Conservation (phyloP, 2,113 vertebrate genomes). For the Formicarius rufipectus region DNA sequence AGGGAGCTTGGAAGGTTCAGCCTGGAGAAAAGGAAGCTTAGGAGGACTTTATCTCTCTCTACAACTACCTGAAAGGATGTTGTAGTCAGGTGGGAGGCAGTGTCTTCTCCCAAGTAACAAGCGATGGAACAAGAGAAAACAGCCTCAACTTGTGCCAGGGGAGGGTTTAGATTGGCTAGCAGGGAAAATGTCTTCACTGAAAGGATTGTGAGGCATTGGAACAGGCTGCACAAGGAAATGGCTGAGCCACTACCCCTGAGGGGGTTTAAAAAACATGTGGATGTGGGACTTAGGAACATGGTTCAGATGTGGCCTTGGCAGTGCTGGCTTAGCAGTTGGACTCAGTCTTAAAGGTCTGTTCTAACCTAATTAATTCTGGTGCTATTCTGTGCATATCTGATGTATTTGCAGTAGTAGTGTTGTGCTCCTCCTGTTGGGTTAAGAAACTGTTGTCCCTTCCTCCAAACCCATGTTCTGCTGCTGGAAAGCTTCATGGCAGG, state of each 20-base stretch:
- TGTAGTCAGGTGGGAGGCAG: not conserved
- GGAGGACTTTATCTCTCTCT: not conserved
- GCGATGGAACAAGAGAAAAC: not conserved
- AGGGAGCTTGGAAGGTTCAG: not conserved
- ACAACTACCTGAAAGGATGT: not conserved
- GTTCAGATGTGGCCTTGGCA: not conserved
- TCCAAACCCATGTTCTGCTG: not conserved
- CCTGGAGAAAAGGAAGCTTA: not conserved
- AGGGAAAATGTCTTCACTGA: not conserved
- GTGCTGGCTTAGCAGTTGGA: not conserved
- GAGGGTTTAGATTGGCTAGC: not conserved
- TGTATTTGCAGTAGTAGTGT: not conserved
- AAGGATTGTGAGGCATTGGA: not conserved
- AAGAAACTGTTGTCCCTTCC: not conserved
- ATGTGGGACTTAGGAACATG: not conserved
- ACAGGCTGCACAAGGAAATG: not conserved
- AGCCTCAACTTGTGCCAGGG: not conserved
- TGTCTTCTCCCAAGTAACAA: not conserved
- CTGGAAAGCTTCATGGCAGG: not conserved
- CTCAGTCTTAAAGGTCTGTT: not conserved
- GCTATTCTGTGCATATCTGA: not conserved
- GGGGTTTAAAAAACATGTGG: not conserved
- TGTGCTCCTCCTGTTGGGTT: fast-evolving
- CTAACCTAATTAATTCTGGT: not conserved
- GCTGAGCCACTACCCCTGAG: not conserved